Evolutionary conservation across 2,888 invertebrate species (phyloP).

Genomic region (Zygaena filipendulae): DNA sequence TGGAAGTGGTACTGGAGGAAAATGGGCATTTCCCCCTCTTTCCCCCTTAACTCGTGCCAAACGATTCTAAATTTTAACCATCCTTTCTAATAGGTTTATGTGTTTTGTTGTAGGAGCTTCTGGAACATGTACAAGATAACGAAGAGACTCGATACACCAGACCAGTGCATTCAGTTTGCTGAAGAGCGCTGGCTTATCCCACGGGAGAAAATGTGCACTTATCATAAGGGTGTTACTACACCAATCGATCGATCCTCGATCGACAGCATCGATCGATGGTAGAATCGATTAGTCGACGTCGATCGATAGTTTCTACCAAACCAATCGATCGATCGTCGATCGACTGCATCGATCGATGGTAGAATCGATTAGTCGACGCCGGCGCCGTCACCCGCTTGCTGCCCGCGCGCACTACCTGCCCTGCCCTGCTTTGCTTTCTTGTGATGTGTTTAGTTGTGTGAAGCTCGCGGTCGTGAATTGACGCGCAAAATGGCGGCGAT

Average conservation of each 20-base stretch:
- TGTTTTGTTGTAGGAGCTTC: too few relatives aligned
- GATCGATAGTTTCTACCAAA: constrained; percentile 11
- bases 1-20: too few relatives aligned
- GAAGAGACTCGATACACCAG: too few relatives aligned
- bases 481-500: constrained; percentile 22
- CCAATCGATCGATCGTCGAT: constrained; percentile 12
- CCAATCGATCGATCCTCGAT: constrained; percentile 10
- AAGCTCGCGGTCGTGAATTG: constrained; percentile 20
- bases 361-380: constrained; percentile 8
- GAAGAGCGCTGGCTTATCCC: too few relatives aligned
- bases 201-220: too few relatives aligned
- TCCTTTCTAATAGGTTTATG: too few relatives aligned
- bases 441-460: too few relatives aligned
- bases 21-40: too few relatives aligned
- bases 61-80: too few relatives aligned
- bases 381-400: constrained; percentile 8
- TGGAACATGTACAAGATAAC: too few relatives aligned
- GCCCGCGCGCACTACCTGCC: constrained; percentile 10
- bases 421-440: constrained; percentile 11
- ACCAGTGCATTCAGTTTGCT: too few relatives aligned
- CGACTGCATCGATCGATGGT: constrained; percentile 14
- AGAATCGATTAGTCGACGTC: constrained; percentile 13
- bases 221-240: constrained; percentile 4
- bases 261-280: constrained; percentile 12
- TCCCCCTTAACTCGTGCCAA: too few relatives aligned